Evolutionary conservation across 2,797 vertebrate species (phyloP).

Genomic region (Halcyon leucocephala): DNA sequence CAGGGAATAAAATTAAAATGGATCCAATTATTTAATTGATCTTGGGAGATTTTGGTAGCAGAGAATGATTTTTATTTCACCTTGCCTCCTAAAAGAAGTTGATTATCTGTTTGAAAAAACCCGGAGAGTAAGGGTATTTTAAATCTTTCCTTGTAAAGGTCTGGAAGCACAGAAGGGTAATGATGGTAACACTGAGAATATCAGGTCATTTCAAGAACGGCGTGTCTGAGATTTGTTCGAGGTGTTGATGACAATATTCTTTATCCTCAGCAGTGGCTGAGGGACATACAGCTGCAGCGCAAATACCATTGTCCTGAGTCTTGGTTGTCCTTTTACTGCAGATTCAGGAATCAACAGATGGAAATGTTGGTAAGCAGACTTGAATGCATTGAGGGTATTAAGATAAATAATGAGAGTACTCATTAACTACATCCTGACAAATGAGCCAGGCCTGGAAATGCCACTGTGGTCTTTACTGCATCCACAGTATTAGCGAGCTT

Average conservation of each 20-base stretch:
- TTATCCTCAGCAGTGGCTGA: background rate
- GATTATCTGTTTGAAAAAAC: background rate
- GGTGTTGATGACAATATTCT: background rate
- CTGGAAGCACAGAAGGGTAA: background rate
- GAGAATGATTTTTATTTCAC: slow-evolving; percentile 32
- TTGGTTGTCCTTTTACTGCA: background rate
- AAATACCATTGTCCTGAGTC: background rate
- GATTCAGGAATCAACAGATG: background rate
- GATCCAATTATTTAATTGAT: slow-evolving; percentile 11
- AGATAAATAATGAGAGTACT: slow-evolving; percentile 8
- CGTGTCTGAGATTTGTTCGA: background rate
- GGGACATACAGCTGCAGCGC: background rate
- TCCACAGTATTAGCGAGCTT: background rate
- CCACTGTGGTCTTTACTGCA: background rate
- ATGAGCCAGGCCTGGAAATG: background rate
- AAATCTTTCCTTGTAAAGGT: background rate
- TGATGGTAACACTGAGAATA: background rate
- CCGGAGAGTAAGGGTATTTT: background rate
- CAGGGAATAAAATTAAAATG: slow-evolving; percentile 19
- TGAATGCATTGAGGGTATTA: background rate
- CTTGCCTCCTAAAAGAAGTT: background rate
- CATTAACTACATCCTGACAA: background rate
- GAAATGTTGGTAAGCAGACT: background rate
- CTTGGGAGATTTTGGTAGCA: background rate
- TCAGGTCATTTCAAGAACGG: background rate